Conservation (phyloP, 2,888 invertebrate species). For the Scaptomyza parva region DNA sequence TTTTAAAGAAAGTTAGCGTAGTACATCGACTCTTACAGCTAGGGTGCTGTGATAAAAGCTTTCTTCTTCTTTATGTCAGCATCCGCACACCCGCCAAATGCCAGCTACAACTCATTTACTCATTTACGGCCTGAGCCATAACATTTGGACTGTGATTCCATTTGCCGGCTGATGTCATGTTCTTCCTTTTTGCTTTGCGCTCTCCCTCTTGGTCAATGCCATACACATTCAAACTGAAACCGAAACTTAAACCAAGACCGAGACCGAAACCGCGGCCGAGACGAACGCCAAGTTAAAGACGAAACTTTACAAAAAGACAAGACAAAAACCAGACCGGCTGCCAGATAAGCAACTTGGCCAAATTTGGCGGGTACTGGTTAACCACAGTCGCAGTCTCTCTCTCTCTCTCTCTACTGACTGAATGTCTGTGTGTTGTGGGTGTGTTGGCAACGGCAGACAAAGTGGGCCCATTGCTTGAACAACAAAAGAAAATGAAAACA, state of each 20-base stretch:
- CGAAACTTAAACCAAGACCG: conserved; percentile 23
- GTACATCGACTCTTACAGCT: neutral
- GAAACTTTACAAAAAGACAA: conserved; percentile 9
- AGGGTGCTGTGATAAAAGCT: conserved; percentile 33
- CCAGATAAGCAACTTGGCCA: conserved; percentile 30
- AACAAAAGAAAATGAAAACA: conserved; percentile 3
- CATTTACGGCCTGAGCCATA: conserved; percentile 13
- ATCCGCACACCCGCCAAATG: conserved; percentile 13
- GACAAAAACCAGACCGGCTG: conserved; percentile 8
- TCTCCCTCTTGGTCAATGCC: conserved; percentile 27
- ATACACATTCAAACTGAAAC: conserved; percentile 32
- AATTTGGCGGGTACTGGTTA: conserved; percentile 43
- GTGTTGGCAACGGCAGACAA: conserved; percentile 44
- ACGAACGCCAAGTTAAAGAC: conserved; percentile 9
- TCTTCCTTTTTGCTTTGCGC: conserved; percentile 17
- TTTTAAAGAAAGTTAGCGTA: neutral
- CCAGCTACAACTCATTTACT: conserved; percentile 18
- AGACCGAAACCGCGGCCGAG: conserved; percentile 11
- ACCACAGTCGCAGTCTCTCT: conserved; percentile 12
- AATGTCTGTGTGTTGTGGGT: conserved; percentile 30
- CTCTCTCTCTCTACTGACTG: too few species aligned
- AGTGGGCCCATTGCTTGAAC: conserved; percentile 29
- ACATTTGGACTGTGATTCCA: conserved; percentile 33
- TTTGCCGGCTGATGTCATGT: conserved; percentile 55
- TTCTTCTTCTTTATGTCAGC: conserved; percentile 46